Percentiles rank a stretch among this genome's conserved stretches.
phyloP scores from a whole-genome alignment of 2,113 vertebrate genomes.

The Laticauda colubrina region DNA sequence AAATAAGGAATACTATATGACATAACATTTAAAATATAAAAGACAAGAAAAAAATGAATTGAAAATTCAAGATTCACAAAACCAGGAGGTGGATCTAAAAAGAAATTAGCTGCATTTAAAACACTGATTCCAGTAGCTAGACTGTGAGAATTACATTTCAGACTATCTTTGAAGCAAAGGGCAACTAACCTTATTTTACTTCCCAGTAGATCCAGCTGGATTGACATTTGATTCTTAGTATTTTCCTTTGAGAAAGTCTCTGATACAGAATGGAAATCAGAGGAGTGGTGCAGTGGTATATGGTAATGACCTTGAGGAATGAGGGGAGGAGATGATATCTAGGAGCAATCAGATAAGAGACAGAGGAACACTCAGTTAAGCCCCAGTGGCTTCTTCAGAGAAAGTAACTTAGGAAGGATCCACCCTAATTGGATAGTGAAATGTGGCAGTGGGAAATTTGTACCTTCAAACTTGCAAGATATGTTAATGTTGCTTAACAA shows the following conservation, averaged over 20 bases:
- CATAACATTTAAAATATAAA: not conserved
- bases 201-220: not conserved
- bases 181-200: not conserved
- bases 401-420: not conserved
- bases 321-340: not conserved
- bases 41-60: not conserved
- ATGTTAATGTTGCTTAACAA: not conserved
- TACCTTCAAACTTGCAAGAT: not conserved
- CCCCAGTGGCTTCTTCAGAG: not conserved
- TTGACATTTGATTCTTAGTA: not conserved
- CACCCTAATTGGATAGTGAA: not conserved
- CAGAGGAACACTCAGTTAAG: not conserved
- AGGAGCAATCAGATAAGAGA: not conserved
- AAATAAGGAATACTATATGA: not conserved
- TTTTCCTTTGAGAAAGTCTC: not conserved
- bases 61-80: not conserved
- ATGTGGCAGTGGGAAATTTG: not conserved
- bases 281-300: not conserved
- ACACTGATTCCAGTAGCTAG: not conserved
- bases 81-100: not conserved
- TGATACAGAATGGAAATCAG: not conserved
- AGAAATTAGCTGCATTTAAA: not conserved
- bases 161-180: not conserved
- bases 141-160: not conserved
- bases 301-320: not conserved